Base-by-base conservation (phyloP, 2,113 vertebrate genomes). In the Alligator mississippiensis region DNA sequence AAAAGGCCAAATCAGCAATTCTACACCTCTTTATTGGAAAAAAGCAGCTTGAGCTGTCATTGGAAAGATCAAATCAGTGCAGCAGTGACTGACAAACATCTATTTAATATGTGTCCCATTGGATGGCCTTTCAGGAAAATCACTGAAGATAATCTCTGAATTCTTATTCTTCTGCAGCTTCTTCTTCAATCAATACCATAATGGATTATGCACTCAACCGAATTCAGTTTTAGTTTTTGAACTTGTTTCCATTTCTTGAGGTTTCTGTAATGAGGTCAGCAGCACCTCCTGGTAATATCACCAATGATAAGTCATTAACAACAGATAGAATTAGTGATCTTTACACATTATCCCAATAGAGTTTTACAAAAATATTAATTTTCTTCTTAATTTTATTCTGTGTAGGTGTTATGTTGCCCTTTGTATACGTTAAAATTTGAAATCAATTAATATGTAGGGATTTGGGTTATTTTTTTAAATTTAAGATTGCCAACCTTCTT, bases 51-150 rank as follows among this genome's bases (percentile, higher is more conserved):
- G 63, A 61, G 24, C 57, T 84, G 85, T 91, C 81, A 77, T 28
- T 60, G 74, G 38, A 88, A 93, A 92, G 84, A 84, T 82, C 38
- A 90, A 87, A 90, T 72, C 80, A 88, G 62, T 66, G 80, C 38
- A 34, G 28, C 58, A 25, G 9, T 70, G 21, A 80, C 34, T 68
- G 28, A 77, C 61, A 91, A 64, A 60, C 58, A 91, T 64, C 47
- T 79, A 59, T 84, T 96, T 95, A 89, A 88, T 81, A 85, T 55
- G 75, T 27, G 78, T 84, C 80, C 34, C 38, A 18, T 18, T 8
- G 6, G 74, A 90, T 64, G 27, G n/a, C 60, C 87, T 81, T 78
- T 89, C 72, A 66, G 60, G 58, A 84, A 81, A 93, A 92, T 54
- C 68, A 89, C 47, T 76, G 80, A 77, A 25, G 22, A 80, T 24